phyloP scores from a whole-genome alignment of 1,140 invertebrate genomes.

The Laupala kohalensis region DNA sequence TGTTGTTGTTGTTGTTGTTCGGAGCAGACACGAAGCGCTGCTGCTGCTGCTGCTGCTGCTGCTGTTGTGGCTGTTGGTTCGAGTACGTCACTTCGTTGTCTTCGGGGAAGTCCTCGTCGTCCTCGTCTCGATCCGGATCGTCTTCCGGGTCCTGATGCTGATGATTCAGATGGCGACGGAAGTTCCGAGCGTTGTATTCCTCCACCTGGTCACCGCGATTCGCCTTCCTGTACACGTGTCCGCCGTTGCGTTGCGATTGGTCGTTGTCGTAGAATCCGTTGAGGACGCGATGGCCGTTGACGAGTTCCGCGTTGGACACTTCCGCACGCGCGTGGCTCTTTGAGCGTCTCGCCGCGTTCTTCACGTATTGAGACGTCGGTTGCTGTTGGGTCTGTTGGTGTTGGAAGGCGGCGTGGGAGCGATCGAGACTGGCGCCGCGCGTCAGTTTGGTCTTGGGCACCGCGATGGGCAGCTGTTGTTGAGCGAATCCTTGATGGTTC shows the following conservation, averaged over 20 bases:
- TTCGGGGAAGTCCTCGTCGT: constrained; percentile 2
- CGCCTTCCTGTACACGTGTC: neutral
- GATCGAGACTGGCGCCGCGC: constrained; percentile 5
- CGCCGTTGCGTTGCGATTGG: too few species aligned
- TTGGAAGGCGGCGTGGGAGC: neutral
- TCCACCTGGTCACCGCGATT: neutral
- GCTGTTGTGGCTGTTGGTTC: constrained; percentile 1
- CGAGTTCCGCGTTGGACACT: too few species aligned
- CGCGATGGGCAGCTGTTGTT: neutral
- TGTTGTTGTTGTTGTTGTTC: constrained; percentile 1
- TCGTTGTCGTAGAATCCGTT: neutral
- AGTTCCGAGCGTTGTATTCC: neutral
- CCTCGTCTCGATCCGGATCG: neutral
- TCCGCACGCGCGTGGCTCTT: constrained; percentile 8
- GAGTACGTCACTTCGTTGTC: neutral
- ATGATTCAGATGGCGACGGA: neutral
- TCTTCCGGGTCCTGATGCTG: neutral
- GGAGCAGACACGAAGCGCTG: neutral
- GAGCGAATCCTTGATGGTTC: neutral
- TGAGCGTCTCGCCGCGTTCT: neutral
- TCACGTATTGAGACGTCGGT: neutral
- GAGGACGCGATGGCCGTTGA: neutral
- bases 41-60: neutral
- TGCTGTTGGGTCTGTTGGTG: neutral
- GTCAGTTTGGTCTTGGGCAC: neutral